These are phyloP conservation scores for Drosophila auraria DNA, from an alignment of 1,140 invertebrate species.

Conservation along the genomic window DNA sequence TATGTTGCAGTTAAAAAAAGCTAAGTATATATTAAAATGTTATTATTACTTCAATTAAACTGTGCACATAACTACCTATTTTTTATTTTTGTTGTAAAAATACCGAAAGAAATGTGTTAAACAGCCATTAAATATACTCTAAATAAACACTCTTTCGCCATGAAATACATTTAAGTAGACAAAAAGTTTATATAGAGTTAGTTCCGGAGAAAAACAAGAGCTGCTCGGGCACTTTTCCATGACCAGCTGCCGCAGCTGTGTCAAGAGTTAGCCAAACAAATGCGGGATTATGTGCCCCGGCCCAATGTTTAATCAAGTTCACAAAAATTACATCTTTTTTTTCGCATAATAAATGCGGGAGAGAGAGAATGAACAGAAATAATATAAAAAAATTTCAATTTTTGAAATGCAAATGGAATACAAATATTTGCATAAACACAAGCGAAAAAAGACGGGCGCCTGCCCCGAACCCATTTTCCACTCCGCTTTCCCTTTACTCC, in stretches of 20 bases:
- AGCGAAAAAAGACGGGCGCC: conserved; percentile 25
- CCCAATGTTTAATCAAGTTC: conserved; percentile 65
- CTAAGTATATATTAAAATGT: no score
- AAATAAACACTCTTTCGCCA: no score
- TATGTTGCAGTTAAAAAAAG: no score
- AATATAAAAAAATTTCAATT: conserved; percentile 70
- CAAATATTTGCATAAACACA: conserved; percentile 78
- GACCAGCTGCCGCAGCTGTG: conserved; percentile 14
- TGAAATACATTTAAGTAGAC: no score
- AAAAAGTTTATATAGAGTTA: no score
- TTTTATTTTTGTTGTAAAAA: no score
- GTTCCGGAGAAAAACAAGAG: no score
- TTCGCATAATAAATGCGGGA: conserved; percentile 60
- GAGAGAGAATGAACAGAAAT: conserved; percentile 16
- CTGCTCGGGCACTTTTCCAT: background rate
- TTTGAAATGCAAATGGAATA: conserved; percentile 80
- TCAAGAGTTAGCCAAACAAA: conserved; percentile 49
- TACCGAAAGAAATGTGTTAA: no score
- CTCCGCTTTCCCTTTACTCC: background rate
- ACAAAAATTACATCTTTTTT: conserved; percentile 60
- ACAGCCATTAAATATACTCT: no score
- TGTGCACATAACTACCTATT: no score
- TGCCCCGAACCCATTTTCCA: background rate
- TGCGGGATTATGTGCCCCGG: conserved; percentile 17
- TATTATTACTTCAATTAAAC: no score